phyloP scores from a whole-genome alignment of 64 coral and sea anemone genomes.

The Pachyseris speciosa region DNA sequence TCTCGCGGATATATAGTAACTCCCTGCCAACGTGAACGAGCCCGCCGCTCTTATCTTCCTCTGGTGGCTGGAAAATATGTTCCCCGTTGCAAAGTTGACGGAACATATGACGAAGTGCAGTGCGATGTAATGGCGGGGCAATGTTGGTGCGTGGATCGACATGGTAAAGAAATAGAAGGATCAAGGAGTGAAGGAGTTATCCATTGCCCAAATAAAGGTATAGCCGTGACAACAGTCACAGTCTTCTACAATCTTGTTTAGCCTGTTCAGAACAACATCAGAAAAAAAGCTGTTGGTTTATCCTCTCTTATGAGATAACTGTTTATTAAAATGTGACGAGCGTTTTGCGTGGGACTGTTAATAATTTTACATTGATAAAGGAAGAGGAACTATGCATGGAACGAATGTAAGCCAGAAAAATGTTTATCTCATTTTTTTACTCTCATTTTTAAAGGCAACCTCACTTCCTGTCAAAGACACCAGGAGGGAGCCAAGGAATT shows the following conservation, averaged over 20 bases:
- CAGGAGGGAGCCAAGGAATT: conserved; percentile 1
- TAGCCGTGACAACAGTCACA: too few species aligned
- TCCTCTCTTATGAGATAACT: too few species aligned
- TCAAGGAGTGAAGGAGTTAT: conserved; percentile 55
- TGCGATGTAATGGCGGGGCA: conserved; percentile 42
- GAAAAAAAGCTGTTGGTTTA: too few species aligned
- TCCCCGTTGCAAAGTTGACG: conserved; percentile 74
- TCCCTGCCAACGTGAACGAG: conserved; percentile 77
- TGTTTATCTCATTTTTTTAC: background rate
- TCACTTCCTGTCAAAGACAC: conserved; percentile 7
- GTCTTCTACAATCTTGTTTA: too few species aligned
- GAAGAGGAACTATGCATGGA: too few species aligned
- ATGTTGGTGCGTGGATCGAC: conserved; percentile 75
- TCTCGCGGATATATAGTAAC: conserved; percentile 57
- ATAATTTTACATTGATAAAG: too few species aligned
- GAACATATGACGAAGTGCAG: conserved; percentile 77
- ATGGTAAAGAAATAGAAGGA: conserved; percentile 51
- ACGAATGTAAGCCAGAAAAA: too few species aligned
- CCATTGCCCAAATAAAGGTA: conserved; percentile 68
- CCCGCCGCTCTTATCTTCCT: conserved; percentile 36
- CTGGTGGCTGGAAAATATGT: conserved; percentile 37
- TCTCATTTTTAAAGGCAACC: background rate
- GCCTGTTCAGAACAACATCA: too few species aligned
- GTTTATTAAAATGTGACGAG: too few species aligned
- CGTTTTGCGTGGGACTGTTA: too few species aligned